These are phyloP conservation scores for Trinectes maculatus DNA, from an alignment of 2,113 vertebrate species.

Conservation along the genomic window DNA sequence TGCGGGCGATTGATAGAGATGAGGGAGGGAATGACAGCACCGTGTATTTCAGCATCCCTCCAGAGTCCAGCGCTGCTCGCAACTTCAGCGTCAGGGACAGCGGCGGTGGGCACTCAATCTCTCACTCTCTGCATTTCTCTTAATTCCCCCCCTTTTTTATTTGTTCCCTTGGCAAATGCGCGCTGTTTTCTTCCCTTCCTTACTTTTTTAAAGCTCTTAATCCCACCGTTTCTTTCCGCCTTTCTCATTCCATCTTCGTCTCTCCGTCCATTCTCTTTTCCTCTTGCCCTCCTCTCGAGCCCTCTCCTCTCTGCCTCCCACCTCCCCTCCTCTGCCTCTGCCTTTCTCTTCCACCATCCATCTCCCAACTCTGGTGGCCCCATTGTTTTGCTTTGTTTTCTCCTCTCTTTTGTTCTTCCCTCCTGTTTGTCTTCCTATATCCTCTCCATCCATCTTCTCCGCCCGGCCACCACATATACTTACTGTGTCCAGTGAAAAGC, in stretches of 20 bases:
- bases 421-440: slow-evolving; percentile 65
- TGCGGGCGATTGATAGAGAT: slow-evolving; percentile 88
- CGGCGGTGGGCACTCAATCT: slow-evolving; percentile 80
- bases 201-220: slow-evolving; percentile 43
- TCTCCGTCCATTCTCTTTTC: slow-evolving; percentile 35
- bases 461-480: slow-evolving; percentile 19
- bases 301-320: neutral
- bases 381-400: slow-evolving; percentile 68
- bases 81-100: slow-evolving; percentile 90
- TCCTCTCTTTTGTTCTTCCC: slow-evolving; percentile 54
- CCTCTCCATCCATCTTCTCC: slow-evolving; percentile 56
- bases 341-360: slow-evolving; percentile 49
- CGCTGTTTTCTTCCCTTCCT: neutral
- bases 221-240: slow-evolving; percentile 38
- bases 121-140: slow-evolving; percentile 26
- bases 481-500: slow-evolving; percentile 36
- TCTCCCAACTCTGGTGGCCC: slow-evolving; percentile 49
- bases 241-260: slow-evolving; percentile 31
- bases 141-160: slow-evolving; percentile 22
- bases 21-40: slow-evolving; percentile 87
- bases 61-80: slow-evolving; percentile 80
- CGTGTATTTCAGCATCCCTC: slow-evolving; percentile 87
- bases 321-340: slow-evolving; percentile 36
- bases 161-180: slow-evolving; percentile 15
- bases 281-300: slow-evolving; percentile 5